Evolutionary conservation across 2,888 invertebrate genomes (phyloP).

Genomic region (Pyrrhosoma nymphula): DNA sequence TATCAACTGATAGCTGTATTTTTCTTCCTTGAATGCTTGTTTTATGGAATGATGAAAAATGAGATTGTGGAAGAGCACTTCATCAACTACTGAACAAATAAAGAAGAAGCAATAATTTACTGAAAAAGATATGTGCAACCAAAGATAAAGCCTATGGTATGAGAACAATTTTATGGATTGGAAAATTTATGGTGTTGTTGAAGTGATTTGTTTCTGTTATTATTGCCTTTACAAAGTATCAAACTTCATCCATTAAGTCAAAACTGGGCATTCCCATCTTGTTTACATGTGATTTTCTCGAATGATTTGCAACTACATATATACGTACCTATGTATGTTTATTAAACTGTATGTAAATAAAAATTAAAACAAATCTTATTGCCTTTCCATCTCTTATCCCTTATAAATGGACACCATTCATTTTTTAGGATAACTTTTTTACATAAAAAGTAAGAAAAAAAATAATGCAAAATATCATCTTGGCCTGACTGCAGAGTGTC

Average conservation of each 20-base stretch:
- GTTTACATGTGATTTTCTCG: conserved; percentile 3
- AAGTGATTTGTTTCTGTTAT: conserved; percentile 12
- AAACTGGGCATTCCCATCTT: conserved; percentile 22
- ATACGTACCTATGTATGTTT: conserved; percentile 28
- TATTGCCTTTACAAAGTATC: background rate
- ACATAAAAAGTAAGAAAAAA: no score
- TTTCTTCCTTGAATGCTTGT: conserved; percentile 26
- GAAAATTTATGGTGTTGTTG: background rate
- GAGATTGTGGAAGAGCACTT: background rate
- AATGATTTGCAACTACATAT: conserved; percentile 32
- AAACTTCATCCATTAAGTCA: background rate
- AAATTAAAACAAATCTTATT: background rate
- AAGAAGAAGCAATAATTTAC: conserved; percentile 32
- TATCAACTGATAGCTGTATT: background rate
- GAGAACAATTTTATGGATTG: background rate
- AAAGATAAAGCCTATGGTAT: background rate
- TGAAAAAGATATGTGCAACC: background rate
- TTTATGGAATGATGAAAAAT: background rate
- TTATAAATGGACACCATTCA: background rate
- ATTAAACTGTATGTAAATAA: conserved; percentile 27
- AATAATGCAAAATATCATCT: no score
- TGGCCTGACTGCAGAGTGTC: no score
- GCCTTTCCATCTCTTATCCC: background rate
- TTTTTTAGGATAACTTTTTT: no score
- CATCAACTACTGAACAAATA: conserved; percentile 4